Base-by-base conservation (phyloP, 1,140 invertebrate species). In the Gonioctena quinquepunctata region DNA sequence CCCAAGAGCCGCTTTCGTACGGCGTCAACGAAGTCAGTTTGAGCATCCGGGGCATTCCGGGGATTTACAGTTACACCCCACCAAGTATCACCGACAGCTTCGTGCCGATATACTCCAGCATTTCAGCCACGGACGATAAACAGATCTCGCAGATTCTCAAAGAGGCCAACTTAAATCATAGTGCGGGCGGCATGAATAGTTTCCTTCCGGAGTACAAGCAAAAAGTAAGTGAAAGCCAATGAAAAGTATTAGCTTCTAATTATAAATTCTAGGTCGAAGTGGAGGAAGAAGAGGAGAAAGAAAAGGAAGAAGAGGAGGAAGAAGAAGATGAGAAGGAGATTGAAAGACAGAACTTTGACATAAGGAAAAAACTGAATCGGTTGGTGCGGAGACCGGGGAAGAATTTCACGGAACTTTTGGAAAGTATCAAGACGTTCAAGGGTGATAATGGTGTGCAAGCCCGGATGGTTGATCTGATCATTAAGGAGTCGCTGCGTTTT, bases 401-500 rank as follows among this genome's bases (percentile, higher is more conserved):
- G 28, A 92, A 93, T 86, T 93, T 91, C 78, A 84, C 85, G 8
- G 87, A 86, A 70, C 80, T 96, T 71, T 89, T 95, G 77, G 87
- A 89, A 49, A 88, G 90, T 76, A 82, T 96, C 73, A 87, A 89
- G 71, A 85, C 88, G 61, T 83, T 96, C 33, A 90, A 92, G 83
- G 93, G 93, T 70, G 88, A 87, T 68, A 71, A 88, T 23, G 90
- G 93, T 50, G 88, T 90, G 74, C 88, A 89, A 82, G 85, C 90
- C 22, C 86, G 87, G 67, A 89, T 94, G 79, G 85, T 95, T 27
- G 87, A 89, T 73, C 89, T 93, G 74, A 88, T 94, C 63, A 90
- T 94, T 54, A 88, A 88, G 67, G 94, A 95, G 84, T 92, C 92
- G 7, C 79, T 90, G 67, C 86, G 94, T 57, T 96, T 95, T 82